Percentiles rank a stretch among this genome's conserved stretches.
phyloP scores from a whole-genome alignment of 2,113 vertebrate genomes.

The Lanius ludovicianus region DNA sequence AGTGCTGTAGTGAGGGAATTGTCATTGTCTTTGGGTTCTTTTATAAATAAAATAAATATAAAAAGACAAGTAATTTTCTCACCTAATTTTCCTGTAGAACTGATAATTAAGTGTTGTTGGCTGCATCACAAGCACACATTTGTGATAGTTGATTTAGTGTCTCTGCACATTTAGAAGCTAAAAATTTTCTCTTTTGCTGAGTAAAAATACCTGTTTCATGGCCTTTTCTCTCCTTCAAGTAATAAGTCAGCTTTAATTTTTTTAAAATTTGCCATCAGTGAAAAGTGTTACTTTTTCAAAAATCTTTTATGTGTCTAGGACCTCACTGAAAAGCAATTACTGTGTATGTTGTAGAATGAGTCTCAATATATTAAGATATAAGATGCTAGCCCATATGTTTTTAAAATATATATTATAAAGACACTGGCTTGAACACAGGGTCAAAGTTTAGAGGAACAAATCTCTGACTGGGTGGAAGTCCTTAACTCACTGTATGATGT shows the following conservation, averaged over 20 bases:
- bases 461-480: neutral
- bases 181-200: conserved; percentile 62
- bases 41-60: conserved; percentile 83
- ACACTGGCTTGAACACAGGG: neutral
- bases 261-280: neutral
- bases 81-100: conserved; percentile 84
- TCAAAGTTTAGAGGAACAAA: neutral
- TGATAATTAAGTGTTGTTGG: conserved; percentile 84
- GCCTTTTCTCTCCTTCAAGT: conserved; percentile 17
- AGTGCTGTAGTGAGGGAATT: conserved; percentile 47
- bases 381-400: neutral
- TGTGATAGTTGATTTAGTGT: conserved; percentile 74
- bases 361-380: neutral
- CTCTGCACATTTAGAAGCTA: conserved; percentile 80
- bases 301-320: neutral
- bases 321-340: neutral
- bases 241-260: neutral
- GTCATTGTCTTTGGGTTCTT: conserved; percentile 65
- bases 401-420: neutral
- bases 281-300: neutral
- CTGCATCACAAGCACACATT: conserved; percentile 76
- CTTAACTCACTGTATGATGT: neutral
- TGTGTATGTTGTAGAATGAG: neutral
- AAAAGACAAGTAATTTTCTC: conserved; percentile 85
- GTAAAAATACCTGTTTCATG: conserved; percentile 64